These are phyloP conservation scores for Cephonodes hylas DNA, from an alignment of 2,888 invertebrate genomes.

Conservation along the genomic window DNA sequence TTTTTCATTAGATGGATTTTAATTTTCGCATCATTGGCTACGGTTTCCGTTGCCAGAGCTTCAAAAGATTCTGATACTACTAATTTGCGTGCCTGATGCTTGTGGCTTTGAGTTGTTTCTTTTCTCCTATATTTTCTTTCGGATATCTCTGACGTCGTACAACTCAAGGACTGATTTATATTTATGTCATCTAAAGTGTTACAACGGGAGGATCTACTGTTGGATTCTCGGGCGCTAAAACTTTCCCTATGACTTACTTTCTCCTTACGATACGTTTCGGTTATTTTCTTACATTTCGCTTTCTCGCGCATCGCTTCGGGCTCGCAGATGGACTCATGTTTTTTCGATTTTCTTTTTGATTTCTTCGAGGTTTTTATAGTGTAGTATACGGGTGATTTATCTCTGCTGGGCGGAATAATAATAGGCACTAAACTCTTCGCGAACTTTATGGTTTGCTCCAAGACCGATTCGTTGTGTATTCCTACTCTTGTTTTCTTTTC, in stretches of 20 bases:
- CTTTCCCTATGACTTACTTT: constrained; percentile 39
- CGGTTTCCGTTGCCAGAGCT: constrained; percentile 57
- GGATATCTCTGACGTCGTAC: constrained; percentile 58
- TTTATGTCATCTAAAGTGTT: constrained; percentile 64
- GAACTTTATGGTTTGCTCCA: constrained; percentile 62
- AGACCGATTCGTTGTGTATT: constrained; percentile 41
- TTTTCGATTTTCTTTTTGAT: constrained; percentile 39
- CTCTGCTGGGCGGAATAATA: constrained; percentile 53
- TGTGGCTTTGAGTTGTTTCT: constrained; percentile 34
- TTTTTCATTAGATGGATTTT: constrained; percentile 72
- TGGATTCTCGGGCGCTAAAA: constrained; percentile 44
- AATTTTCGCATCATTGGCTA: constrained; percentile 48
- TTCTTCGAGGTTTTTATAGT: constrained; percentile 57
- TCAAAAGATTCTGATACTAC: constrained; percentile 61
- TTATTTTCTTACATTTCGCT: constrained; percentile 39
- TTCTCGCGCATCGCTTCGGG: constrained; percentile 35
- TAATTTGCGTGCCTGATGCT: constrained; percentile 35
- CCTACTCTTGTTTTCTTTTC: constrained; percentile 30
- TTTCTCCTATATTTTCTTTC: constrained; percentile 49
- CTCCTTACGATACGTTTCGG: constrained; percentile 42
- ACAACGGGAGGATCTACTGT: constrained; percentile 49
- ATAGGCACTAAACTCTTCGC: constrained; percentile 62
- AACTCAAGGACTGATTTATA: constrained; percentile 59
- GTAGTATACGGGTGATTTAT: constrained; percentile 50
- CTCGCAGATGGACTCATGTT: constrained; percentile 26